phyloP scores from a whole-genome alignment of 2,797 vertebrate genomes.

The Leptoclinus maculatus region DNA sequence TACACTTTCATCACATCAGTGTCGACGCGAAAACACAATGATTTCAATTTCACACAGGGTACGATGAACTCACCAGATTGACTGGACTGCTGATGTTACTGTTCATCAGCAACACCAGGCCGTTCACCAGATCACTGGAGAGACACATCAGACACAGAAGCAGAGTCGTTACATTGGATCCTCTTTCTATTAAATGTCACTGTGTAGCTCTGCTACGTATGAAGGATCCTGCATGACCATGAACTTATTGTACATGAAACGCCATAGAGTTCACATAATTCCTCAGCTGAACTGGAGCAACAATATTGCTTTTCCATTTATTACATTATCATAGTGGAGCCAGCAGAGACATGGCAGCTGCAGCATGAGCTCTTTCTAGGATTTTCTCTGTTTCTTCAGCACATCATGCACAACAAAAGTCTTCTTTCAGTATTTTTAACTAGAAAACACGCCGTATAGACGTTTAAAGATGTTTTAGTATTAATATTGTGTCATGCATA shows the following conservation, averaged over 20 bases:
- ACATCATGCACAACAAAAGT: background rate
- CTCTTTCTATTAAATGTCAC: background rate
- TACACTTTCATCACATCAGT: constrained; percentile 14
- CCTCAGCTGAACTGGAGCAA: background rate
- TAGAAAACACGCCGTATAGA: background rate
- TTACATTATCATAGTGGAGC: background rate
- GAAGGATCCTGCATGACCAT: background rate
- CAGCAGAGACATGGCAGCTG: background rate
- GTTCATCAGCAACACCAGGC: constrained; percentile 97
- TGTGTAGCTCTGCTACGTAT: background rate
- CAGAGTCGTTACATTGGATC: background rate
- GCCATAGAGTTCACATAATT: background rate
- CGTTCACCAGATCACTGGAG: constrained; percentile 95
- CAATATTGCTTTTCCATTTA: background rate
- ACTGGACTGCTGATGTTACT: constrained; percentile 99
- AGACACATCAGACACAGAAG: constrained; percentile 11
- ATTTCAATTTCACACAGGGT: background rate
- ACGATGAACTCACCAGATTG: constrained; percentile 91
- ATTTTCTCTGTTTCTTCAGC: background rate
- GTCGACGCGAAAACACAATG: background rate
- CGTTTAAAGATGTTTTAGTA: background rate
- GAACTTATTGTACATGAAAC: background rate
- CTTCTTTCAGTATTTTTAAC: no score
- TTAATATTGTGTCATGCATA: background rate
- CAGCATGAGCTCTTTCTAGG: no score